A percentile compares a stretch with the other conserved stretches of the same genome.
Conservation (phyloP, 2,113 vertebrate genomes). For the Rhinopomastus cyanomelas region DNA sequence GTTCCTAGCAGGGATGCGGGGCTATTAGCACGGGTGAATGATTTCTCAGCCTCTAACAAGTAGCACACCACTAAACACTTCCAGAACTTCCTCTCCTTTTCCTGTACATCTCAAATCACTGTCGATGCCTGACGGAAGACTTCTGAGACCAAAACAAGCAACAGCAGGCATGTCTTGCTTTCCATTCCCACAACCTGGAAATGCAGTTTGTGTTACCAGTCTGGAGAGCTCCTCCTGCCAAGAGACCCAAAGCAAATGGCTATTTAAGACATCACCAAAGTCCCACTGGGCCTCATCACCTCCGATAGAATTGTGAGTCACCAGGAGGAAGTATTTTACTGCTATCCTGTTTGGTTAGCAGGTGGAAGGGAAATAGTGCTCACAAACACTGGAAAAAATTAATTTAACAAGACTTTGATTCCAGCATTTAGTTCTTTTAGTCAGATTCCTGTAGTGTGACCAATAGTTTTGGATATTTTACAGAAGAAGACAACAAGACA, state of each 20-base stretch:
- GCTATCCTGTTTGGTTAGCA: slow-evolving; percentile 71
- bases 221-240: neutral
- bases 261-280: slow-evolving; percentile 44
- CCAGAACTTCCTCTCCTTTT: neutral
- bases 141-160: neutral
- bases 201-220: neutral
- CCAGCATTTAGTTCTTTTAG: neutral
- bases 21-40: neutral
- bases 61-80: accelerated
- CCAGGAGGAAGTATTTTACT: slow-evolving; percentile 66
- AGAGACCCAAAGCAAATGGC: neutral
- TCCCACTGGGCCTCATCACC: slow-evolving; percentile 43
- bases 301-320: slow-evolving; percentile 60
- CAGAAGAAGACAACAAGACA: slow-evolving; percentile 10
- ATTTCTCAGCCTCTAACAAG: neutral
- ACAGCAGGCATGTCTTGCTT: neutral
- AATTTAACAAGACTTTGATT: neutral
- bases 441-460: neutral
- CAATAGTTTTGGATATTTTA: neutral
- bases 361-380: slow-evolving; percentile 68
- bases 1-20: neutral
- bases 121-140: neutral
- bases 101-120: neutral
- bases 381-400: slow-evolving; percentile 30
- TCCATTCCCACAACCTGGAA: neutral